Base-by-base conservation (phyloP, 2,797 vertebrate genomes). In the Diplodus sargus region DNA sequence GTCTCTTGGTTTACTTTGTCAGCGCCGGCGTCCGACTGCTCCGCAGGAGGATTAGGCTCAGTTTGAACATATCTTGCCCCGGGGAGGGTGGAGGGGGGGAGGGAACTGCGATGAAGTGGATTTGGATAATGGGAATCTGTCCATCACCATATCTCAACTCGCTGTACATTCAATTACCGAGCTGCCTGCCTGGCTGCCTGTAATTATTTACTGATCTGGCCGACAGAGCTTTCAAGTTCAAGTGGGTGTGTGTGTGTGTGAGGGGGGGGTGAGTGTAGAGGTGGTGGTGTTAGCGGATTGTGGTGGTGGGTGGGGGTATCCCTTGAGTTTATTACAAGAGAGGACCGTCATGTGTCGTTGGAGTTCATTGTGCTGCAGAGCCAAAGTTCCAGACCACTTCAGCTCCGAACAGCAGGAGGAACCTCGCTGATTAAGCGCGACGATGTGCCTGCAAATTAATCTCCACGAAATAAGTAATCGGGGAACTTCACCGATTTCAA, bases 171-270 rank as follows among this genome's bases (percentile, higher is more conserved):
- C 87, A 92, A 84, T 93, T 92, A 93, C 80, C 67, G 75, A 43
- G 68, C 77, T 83, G 87, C 64, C 85, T 91, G 90, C 90, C 87
- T 92, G 86, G 84, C 88, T 93, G 93, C 78, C 69, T 91, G 83
- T 91, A 94, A 94, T 96, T 97, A 95, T 95, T 95, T 94, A 94
- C 92, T 92, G 93, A 96, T 95, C 92, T 92, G 90, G 93, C 83
- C 78, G 87, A 93, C 87, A 82, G 84, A 85, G 86, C 95, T 88
- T 91, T 87, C 90, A 93, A 92, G 95, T 95, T 95, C 94, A 95
- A 86, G 94, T 91, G 83, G 74, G 84, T 92, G 49, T 39, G 66
- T 66, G 73, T 42, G 62, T 20, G 56, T 3, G 34, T n/a, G n/a
- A n/a, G 1, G 79, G 85, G 1, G 79, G 85, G 91, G 47, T 60